Evolutionary conservation across 2,113 vertebrate species (phyloP), one percentile per base, ranked within the genome.

Genomic region (Thamnaconus septentrionalis): DNA sequence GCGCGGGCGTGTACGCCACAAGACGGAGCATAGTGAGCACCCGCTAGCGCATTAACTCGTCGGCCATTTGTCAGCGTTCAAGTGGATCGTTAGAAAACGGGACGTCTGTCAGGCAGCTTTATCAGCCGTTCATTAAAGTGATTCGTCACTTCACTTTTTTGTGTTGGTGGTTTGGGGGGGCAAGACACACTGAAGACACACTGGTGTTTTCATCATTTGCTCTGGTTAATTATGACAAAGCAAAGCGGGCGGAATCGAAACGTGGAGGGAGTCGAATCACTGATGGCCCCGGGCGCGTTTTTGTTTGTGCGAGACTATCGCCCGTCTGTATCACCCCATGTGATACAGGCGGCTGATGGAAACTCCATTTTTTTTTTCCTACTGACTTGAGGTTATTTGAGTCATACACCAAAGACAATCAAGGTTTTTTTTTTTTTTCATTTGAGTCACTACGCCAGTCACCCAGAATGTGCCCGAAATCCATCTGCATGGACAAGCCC

Each of bases 51-150:
- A 71, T 84, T 66, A 81, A 48, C 56, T 68, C 56, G 49, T 72
- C 52, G n/a, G 50, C 55, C 50, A 74, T 86, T 83, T 72, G 61
- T 81, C 79, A 79, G 42, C 56, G 59, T 76, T 72, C 64, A 31
- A 66, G 1, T 64, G 59, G 66, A 73, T 77, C 72, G 57, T 86
- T 79, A 72, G 61, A 55, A 76, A 64, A 58, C 61, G 5, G 6
- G 52, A 61, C 53, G 9, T 46, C 56, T 79, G 84, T 80, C 76
- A 78, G 73, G 45, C 53, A 48, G 18, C 51, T 69, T 47, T 49
- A 52, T 86, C 73, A 77, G 57, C 66, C 51, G 31, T 64, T 77
- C 65, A 78, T 76, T 76, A 66, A 54, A 61, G 55, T 50, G 9
- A 80, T 78, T 73, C 78, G 56, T 75, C 77, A 78, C 61, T n/a